phyloP scores from a whole-genome alignment of 2,113 vertebrate species.

The Ophthalmolycus amberensis region DNA sequence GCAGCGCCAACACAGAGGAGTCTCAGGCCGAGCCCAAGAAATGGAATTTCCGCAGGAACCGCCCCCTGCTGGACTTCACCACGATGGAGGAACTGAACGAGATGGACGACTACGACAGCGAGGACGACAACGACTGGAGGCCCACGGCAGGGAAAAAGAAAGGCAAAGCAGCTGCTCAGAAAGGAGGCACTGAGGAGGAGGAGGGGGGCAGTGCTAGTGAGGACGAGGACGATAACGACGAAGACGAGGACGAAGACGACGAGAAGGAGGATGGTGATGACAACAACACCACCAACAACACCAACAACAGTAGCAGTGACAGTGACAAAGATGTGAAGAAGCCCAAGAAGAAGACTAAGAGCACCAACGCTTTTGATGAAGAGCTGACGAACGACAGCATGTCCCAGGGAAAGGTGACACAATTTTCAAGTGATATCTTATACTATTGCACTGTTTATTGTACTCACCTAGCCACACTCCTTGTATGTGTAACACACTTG shows the following conservation, averaged over 20 bases:
- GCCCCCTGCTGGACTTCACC: slow-evolving; percentile 94
- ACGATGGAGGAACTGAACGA: slow-evolving; percentile 97
- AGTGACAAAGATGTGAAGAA: slow-evolving; percentile 90
- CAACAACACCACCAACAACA: slow-evolving; percentile 77
- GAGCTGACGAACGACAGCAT: slow-evolving; percentile 99
- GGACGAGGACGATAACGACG: slow-evolving; percentile 82
- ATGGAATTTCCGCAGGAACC: slow-evolving; percentile 97
- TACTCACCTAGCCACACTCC: too few relatives aligned
- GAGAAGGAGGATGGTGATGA: slow-evolving; percentile 86
- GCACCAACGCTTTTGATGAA: slow-evolving; percentile 90
- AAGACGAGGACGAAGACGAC: slow-evolving; percentile 78
- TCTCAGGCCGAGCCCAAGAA: slow-evolving; percentile 92
- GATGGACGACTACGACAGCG: slow-evolving; percentile 99
- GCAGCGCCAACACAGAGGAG: slow-evolving; percentile 80
- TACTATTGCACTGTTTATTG: too few relatives aligned
- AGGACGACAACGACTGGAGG: slow-evolving; percentile 98
- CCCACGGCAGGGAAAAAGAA: slow-evolving; percentile 91
- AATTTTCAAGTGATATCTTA: too few relatives aligned
- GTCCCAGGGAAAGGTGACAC: slow-evolving; percentile 94
- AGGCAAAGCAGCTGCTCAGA: slow-evolving; percentile 84
- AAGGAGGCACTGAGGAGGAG: slow-evolving; percentile 88
- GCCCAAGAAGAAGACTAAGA: slow-evolving; percentile 88
- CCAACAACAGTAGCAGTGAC: slow-evolving; percentile 88
- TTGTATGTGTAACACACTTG: too few relatives aligned
- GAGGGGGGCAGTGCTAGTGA: slow-evolving; percentile 84